Base-by-base conservation (phyloP, 2,797 vertebrate genomes). In the Acanthopagrus latus region DNA sequence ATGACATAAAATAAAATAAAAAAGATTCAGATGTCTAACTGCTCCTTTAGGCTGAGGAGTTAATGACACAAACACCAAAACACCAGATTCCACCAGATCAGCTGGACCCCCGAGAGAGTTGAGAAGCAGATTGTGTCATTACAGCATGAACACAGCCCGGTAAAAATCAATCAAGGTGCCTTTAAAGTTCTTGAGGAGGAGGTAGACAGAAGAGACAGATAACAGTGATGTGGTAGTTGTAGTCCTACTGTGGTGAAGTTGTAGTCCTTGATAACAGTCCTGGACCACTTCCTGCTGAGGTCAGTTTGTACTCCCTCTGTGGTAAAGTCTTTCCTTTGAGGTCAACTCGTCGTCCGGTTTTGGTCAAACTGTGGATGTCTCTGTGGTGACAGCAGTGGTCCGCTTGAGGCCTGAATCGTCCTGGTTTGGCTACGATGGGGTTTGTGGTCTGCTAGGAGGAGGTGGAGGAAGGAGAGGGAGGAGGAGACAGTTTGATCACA, bases 141-240 rank as follows among this genome's bases (percentile, higher is more conserved):
- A 73, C 68, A 68, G 59, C 78, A n/a, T 64, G 63, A 83, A 74
- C 72, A 67, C 73, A 66, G 59, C 5, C 41, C 57, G 20, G 64
- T 48, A 66, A 52, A 64, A 68, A 71, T 81, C 76, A 48, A 23
- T 78, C 74, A 69, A 78, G 86, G 84, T 80, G 83, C 81, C 82
- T 72, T 85, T 60, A 18, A 50, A 74, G 80, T 81, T 84, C 58
- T 87, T 47, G 79, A 89, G 81, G 88, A 91, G 88, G 93, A 93
- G 92, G 91, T 94, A 93, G 92, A 93, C 90, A 81, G 84, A 86
- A 81, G 86, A 90, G 88, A 92, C 85, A 56, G 81, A 57, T 83
- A 91, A 93, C 91, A 92, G 93, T 94, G 91, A 92, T 73, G 87
- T 93, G 92, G 92, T 90, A 84, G 20, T 83, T 86, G 85, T 75